These are phyloP conservation scores for Seira sanloemensis DNA, from an alignment of 2,888 invertebrate species.

Conservation along the genomic window DNA sequence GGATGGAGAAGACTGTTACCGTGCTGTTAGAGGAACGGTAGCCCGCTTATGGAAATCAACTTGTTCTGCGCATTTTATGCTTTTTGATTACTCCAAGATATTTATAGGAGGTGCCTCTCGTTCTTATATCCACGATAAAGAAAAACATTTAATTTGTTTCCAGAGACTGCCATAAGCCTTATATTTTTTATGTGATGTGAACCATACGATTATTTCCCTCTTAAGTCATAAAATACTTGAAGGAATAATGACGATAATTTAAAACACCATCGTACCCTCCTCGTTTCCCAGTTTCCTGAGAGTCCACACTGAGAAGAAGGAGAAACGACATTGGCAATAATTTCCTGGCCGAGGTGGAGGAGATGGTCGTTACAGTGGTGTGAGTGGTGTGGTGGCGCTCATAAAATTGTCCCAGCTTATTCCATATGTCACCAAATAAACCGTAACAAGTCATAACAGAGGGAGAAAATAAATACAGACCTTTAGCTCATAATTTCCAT, in stretches of 20 bases:
- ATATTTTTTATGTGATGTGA: not conserved
- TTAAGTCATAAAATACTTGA: not conserved
- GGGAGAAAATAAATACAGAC: not conserved
- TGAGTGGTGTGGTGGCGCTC: conserved; percentile 30
- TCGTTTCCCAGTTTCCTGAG: not conserved
- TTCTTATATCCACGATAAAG: not conserved
- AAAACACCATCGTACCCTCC: not conserved
- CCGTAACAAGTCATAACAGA: not conserved
- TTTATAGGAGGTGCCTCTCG: not conserved
- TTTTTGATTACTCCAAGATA: not conserved
- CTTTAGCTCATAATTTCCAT: not conserved
- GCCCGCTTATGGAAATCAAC: not conserved
- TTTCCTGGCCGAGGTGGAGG: not conserved
- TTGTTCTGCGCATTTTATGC: not conserved
- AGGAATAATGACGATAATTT: not conserved
- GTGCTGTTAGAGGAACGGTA: not conserved
- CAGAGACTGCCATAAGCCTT: not conserved
- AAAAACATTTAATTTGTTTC: not conserved
- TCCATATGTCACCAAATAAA: conserved; percentile 50
- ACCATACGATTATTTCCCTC: not conserved
- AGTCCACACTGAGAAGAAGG: not conserved
- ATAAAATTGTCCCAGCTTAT: conserved; percentile 44
- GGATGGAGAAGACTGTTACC: not conserved
- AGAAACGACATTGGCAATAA: not conserved
- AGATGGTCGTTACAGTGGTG: conserved; percentile 10